These are phyloP conservation scores for Acridotheres tristis DNA, from an alignment of 2,797 vertebrate genomes.

Conservation along the genomic window DNA sequence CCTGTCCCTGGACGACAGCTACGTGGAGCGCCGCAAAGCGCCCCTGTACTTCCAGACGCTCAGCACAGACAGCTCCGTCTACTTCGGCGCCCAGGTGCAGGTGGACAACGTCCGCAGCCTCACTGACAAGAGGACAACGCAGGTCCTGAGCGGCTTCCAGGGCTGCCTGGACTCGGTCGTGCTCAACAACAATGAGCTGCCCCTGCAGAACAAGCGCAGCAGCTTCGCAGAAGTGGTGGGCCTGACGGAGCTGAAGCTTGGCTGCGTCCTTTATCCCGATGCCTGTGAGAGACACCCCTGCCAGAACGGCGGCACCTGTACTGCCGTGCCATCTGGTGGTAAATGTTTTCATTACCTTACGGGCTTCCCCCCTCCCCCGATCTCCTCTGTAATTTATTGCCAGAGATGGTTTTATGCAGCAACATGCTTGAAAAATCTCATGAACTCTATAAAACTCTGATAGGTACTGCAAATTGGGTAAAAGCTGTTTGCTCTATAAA, in stretches of 20 bases:
- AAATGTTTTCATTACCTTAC: conserved; percentile 49
- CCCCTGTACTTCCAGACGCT: conserved; percentile 81
- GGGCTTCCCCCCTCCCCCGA: background rate
- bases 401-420: conserved; percentile 9
- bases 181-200: conserved; percentile 90
- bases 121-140: conserved; percentile 82
- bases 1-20: conserved; percentile 92
- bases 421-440: conserved; percentile 39
- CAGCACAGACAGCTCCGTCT: conserved; percentile 85
- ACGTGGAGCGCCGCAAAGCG: conserved; percentile 88
- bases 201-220: conserved; percentile 93
- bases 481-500: conserved; percentile 57
- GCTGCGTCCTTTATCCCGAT: conserved; percentile 92
- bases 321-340: conserved; percentile 90
- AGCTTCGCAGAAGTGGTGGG: conserved; percentile 92
- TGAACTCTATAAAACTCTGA: conserved; percentile 54
- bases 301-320: conserved; percentile 89
- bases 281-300: conserved; percentile 89
- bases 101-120: conserved; percentile 83
- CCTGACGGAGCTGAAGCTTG: conserved; percentile 91
- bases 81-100: conserved; percentile 92
- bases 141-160: conserved; percentile 90
- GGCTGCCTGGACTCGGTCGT: conserved; percentile 94
- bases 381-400: background rate
- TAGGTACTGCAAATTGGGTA: conserved; percentile 59